phyloP scores from a whole-genome alignment of 2,888 invertebrate species.

The Ommatoiulus sabulosus region DNA sequence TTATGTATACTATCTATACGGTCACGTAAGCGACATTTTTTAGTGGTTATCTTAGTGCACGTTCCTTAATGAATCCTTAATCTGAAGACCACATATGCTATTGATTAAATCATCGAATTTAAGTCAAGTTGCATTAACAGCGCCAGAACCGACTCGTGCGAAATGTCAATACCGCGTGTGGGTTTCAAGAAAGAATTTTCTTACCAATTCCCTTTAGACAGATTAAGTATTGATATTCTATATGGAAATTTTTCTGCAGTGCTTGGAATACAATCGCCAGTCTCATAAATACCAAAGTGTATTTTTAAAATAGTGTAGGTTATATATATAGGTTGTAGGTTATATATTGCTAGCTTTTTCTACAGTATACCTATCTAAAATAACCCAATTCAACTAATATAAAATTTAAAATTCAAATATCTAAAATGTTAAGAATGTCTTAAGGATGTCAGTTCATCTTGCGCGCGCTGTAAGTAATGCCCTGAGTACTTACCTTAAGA shows the following conservation, averaged over 20 bases:
- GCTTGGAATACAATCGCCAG: not conserved
- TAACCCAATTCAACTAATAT: no score
- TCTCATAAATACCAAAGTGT: not conserved
- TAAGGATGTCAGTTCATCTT: no score
- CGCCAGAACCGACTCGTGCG: not conserved
- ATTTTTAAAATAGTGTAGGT: not conserved
- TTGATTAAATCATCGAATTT: not conserved
- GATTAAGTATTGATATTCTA: constrained; percentile 22
- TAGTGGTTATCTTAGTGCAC: no score
- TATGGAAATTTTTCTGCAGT: not conserved
- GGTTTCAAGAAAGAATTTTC: not conserved
- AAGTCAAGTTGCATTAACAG: not conserved
- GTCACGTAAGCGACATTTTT: no score
- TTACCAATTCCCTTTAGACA: not conserved
- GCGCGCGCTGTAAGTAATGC: no score
- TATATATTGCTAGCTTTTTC: not conserved
- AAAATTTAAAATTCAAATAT: no score
- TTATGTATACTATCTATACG: no score
- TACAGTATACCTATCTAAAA: not conserved
- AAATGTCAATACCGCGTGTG: not conserved
- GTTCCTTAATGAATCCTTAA: not conserved
- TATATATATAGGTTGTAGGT: no score
- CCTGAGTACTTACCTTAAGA: no score
- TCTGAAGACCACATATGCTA: not conserved
- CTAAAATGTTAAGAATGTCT: no score